A percentile compares a stretch with the other conserved stretches of the same genome.
Evolutionary conservation across 2,888 invertebrate species (phyloP).

Genomic region (Prenolepis imparis): DNA sequence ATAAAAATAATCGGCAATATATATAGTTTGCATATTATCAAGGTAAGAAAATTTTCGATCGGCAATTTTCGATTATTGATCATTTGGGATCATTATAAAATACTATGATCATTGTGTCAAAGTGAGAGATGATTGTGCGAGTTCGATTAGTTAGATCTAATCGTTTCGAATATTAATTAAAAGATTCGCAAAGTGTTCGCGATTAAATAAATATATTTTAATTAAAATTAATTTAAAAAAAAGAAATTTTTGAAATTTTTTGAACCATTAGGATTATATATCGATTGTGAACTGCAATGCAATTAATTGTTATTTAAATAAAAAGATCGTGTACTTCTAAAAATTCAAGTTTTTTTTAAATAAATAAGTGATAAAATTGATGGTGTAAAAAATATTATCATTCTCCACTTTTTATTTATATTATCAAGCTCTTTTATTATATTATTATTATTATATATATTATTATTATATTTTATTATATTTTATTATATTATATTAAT

Average conservation of each 20-base stretch:
- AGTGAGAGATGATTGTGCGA: neutral
- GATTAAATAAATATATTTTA: neutral
- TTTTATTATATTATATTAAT: too few relatives aligned
- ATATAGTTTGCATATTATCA: neutral
- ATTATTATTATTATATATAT: too few relatives aligned
- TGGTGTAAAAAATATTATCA: neutral
- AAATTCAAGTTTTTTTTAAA: neutral
- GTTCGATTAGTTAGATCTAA: neutral
- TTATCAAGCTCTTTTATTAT: too few relatives aligned
- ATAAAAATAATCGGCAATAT: neutral
- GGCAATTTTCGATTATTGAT: neutral
- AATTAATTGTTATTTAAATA: neutral
- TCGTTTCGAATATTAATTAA: neutral
- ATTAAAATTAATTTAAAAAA: neutral
- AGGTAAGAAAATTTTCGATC: neutral
- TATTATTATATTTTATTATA: too few relatives aligned
- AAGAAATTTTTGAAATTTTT: neutral
- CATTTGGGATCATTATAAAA: neutral
- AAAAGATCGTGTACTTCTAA: neutral
- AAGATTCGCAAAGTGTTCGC: neutral
- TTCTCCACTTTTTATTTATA: neutral
- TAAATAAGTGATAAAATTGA: neutral
- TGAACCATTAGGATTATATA: neutral
- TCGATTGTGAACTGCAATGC: neutral
- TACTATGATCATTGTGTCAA: neutral